Base-by-base conservation (phyloP, 2,888 invertebrate genomes). In the Stenurella melanura region DNA sequence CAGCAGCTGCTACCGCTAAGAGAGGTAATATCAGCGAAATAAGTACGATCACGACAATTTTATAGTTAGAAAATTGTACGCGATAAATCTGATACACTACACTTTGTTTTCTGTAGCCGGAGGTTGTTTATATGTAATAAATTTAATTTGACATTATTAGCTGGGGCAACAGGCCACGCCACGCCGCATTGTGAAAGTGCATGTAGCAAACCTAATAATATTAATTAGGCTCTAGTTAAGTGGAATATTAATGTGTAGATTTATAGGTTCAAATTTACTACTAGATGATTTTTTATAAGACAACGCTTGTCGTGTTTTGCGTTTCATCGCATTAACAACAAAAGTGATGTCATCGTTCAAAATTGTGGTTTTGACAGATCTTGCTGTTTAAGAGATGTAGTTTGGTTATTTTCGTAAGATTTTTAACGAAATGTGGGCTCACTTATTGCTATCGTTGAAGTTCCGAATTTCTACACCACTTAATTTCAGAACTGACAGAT, bases 1-100 rank as follows among this genome's bases (percentile, higher is more conserved):
- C 56, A 66, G 67, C 66, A 67, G 72, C 68, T 56, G 68, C 38
- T 70, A 42, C 26, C 12, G n/a, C 30, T 30, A 34, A 38, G 69
- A 69, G 34, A 30, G 19, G 69, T 7, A 34, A 26, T 69, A 69
- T 19, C 34, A 34, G 17, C 38, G 58, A 30, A 56, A 26, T 69
- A 69, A 56, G 26, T 18, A 66, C 21, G 21, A 34, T 19, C 18
- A 18, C 38, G 50, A 34, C 64, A 66, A 38, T 64, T 64, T 64
- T 42, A 30, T 64, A 38, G 19, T 19, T 66, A 66, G 64, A 66
- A 66, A 66, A 66, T 38, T 11, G 15, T 18, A 19, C 38, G 38
- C 50, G 42, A 66, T 60, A 57, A 57, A 58, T 19, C 19, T 12
- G 21, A 50, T 50, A n/a, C n/a, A 6, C 15, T n/a, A 50, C n/a